These are phyloP conservation scores for Nyleta sp. DNA, from an alignment of 2,888 invertebrate genomes.

Conservation along the genomic window DNA sequence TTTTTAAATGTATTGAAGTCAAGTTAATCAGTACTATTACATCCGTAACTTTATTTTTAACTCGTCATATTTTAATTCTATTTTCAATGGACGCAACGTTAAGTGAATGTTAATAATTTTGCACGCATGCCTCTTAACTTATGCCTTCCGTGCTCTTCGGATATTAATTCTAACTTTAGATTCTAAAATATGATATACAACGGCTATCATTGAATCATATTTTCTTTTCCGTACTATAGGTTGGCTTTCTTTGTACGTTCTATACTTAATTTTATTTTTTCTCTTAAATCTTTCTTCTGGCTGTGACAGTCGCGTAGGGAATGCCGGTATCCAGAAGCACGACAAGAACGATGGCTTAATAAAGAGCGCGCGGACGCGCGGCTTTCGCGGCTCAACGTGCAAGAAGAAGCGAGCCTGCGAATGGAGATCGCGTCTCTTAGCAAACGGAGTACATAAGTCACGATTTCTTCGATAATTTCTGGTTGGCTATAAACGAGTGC, in stretches of 20 bases:
- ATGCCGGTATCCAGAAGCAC: constrained; percentile 55
- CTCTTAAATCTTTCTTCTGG: constrained; percentile 48
- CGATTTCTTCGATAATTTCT: constrained; percentile 71
- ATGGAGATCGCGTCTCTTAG: constrained; percentile 57
- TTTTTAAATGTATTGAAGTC: no score
- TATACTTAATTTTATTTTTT: constrained; percentile 42
- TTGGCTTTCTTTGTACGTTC: constrained; percentile 17
- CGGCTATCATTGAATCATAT: constrained; percentile 14
- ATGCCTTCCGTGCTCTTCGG: neutral
- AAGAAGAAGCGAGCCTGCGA: constrained; percentile 52
- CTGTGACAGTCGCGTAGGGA: constrained; percentile 51
- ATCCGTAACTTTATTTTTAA: no score
- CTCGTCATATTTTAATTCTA: no score
- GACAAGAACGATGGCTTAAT: constrained; percentile 64
- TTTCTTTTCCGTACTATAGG: constrained; percentile 14
- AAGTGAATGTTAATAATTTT: no score
- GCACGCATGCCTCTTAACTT: no score
- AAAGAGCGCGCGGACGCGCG: constrained; percentile 62
- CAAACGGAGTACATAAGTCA: constrained; percentile 67
- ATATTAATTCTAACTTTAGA: constrained; percentile 14
- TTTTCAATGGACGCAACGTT: no score
- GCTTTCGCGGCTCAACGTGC: constrained; percentile 58
- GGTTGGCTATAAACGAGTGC: constrained; percentile 67
- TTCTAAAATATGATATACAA: constrained; percentile 9
- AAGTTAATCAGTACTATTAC: no score